phyloP scores from a whole-genome alignment of 2,113 vertebrate genomes.

The Brachirus orientalis region DNA sequence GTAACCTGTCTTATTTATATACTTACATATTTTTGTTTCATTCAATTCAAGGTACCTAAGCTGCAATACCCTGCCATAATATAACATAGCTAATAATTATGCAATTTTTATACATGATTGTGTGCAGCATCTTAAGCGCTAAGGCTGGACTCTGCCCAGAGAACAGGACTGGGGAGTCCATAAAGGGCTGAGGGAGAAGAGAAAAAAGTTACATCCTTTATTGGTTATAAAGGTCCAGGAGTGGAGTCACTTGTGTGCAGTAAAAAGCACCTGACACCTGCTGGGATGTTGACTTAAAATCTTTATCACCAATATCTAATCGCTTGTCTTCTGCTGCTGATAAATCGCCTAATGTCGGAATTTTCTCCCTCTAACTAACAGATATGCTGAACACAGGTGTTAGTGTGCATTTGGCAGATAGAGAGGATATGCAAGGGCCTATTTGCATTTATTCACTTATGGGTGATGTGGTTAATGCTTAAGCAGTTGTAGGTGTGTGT shows the following conservation, averaged over 20 bases:
- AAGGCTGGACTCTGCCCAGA: constrained; percentile 49
- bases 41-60: too few relatives aligned
- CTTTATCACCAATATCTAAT: constrained; percentile 91
- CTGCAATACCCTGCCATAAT: too few relatives aligned
- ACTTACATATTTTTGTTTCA: too few relatives aligned
- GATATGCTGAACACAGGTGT: constrained; percentile 77
- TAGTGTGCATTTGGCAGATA: constrained; percentile 38
- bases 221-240: constrained; percentile 78
- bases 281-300: constrained; percentile 89
- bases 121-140: constrained; percentile 15
- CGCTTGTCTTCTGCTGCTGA: constrained; percentile 74
- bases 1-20: too few relatives aligned
- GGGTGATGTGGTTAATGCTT: constrained; percentile 67
- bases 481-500: constrained; percentile 47
- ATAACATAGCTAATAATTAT: too few relatives aligned
- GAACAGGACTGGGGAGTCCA: background rate
- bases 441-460: constrained; percentile 56
- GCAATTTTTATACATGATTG: too few relatives aligned
- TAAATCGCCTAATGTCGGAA: constrained; percentile 84
- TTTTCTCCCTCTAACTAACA: constrained; percentile 71
- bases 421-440: constrained; percentile 38
- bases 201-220: constrained; percentile 66
- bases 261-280: constrained; percentile 87
- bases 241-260: constrained; percentile 79
- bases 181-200: constrained; percentile 17